Conservation (phyloP, 2,888 invertebrate species). For the Drosophila incognita region DNA sequence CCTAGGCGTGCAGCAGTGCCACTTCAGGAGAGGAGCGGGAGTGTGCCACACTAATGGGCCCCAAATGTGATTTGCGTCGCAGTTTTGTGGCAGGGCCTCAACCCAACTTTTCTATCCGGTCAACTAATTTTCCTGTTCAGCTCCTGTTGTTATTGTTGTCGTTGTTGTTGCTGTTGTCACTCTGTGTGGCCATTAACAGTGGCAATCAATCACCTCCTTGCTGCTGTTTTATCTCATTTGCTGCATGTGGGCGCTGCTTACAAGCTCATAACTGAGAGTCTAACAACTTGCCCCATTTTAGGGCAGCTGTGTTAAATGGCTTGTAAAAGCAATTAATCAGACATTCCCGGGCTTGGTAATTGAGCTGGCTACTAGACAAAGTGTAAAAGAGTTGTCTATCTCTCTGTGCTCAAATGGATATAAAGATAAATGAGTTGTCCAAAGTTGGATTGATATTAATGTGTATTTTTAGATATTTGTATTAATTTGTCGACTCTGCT, state of each 20-base stretch:
- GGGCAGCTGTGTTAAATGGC: slow-evolving; percentile 43
- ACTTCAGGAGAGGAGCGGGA: background rate
- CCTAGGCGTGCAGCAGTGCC: background rate
- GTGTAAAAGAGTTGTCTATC: background rate
- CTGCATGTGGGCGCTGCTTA: slow-evolving; percentile 30
- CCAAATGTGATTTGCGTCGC: slow-evolving; percentile 44
- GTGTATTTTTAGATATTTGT: background rate
- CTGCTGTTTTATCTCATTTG: slow-evolving; percentile 3
- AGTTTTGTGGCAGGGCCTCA: slow-evolving; percentile 16
- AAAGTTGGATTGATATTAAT: background rate
- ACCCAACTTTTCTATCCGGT: slow-evolving; percentile 16
- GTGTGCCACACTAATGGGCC: slow-evolving; percentile 38
- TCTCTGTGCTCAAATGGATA: background rate
- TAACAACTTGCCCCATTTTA: slow-evolving; percentile 37
- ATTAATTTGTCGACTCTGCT: background rate
- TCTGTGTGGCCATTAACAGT: slow-evolving; percentile 40
- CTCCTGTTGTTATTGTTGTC: slow-evolving; percentile 1
- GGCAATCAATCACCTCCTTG: slow-evolving; percentile 57
- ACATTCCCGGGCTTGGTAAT: slow-evolving; percentile 17
- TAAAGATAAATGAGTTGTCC: background rate
- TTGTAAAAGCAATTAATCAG: slow-evolving; percentile 57
- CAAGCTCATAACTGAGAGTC: slow-evolving; percentile 43
- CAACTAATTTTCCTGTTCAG: slow-evolving; percentile 1
- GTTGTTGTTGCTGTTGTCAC: slow-evolving; percentile 6
- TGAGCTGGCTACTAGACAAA: slow-evolving; percentile 18